phyloP scores from a whole-genome alignment of 64 coral and sea anemone species.

The Acropora yongei region DNA sequence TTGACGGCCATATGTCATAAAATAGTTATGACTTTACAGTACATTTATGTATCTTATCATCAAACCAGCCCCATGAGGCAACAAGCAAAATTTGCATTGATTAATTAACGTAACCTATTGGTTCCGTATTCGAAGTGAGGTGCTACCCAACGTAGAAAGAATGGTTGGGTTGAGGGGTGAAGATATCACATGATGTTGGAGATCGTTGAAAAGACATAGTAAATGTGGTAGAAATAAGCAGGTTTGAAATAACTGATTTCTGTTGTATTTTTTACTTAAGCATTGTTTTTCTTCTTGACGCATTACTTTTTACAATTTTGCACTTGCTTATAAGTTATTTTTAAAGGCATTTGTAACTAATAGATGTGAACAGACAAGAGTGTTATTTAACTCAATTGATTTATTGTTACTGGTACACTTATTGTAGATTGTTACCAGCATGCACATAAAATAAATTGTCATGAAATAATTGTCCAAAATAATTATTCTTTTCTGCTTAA shows the following conservation, averaged over 20 bases:
- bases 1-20: too few relatives aligned
- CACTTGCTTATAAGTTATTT: neutral
- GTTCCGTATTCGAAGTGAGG: conserved; percentile 7
- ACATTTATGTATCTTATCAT: too few relatives aligned
- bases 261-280: conserved; percentile 3
- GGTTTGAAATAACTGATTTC: neutral
- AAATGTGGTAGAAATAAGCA: neutral
- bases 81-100: neutral
- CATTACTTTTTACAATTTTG: neutral
- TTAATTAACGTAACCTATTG: neutral
- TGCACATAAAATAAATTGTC: neutral
- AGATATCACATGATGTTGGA: conserved; percentile 19
- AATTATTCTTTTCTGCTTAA: neutral
- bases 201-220: neutral
- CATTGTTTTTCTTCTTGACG: neutral
- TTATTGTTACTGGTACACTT: conserved; percentile 6
- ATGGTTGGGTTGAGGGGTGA: conserved; percentile 2
- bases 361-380: neutral
- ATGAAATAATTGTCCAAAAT: conserved; percentile 4
- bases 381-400: neutral
- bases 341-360: conserved; percentile 3
- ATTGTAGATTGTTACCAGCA: neutral
- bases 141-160: conserved; percentile 9
- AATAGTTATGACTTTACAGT: too few relatives aligned
- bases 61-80: too few relatives aligned